Evolutionary conservation across 2,888 invertebrate genomes (phyloP).

Genomic region (Clepsis dumicolana): DNA sequence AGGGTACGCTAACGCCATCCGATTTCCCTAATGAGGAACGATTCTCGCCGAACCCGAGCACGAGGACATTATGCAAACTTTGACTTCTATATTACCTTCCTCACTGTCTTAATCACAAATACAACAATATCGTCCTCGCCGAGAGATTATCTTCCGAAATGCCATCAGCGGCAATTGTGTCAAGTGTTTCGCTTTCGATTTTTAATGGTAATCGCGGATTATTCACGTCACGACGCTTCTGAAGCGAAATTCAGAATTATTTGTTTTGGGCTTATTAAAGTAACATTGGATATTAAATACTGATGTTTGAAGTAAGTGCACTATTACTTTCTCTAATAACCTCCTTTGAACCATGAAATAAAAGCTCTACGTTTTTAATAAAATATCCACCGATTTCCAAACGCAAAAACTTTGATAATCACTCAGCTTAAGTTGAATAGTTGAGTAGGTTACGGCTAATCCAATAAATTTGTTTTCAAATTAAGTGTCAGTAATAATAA

Average conservation of each 20-base stretch:
- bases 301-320: too few species aligned
- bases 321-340: background rate
- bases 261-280: slow-evolving; percentile 18
- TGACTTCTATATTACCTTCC: slow-evolving; percentile 74
- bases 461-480: background rate
- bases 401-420: background rate
- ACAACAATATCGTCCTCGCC: slow-evolving; percentile 56
- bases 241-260: slow-evolving; percentile 14
- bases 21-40: slow-evolving; percentile 83
- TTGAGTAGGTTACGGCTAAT: background rate
- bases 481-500: background rate
- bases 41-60: slow-evolving; percentile 66
- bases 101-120: slow-evolving; percentile 69
- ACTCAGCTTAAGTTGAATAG: background rate
- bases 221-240: slow-evolving; percentile 15
- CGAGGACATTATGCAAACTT: slow-evolving; percentile 81
- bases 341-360: background rate
- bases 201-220: slow-evolving; percentile 31
- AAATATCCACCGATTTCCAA: background rate
- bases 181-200: slow-evolving; percentile 33
- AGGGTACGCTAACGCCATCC: slow-evolving; percentile 75
- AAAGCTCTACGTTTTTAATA: background rate
- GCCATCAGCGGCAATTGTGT: slow-evolving; percentile 27
- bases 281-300: background rate
- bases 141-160: slow-evolving; percentile 19